These are phyloP conservation scores for Sminthurinus aureus DNA, from an alignment of 2,888 invertebrate species.

Conservation along the genomic window DNA sequence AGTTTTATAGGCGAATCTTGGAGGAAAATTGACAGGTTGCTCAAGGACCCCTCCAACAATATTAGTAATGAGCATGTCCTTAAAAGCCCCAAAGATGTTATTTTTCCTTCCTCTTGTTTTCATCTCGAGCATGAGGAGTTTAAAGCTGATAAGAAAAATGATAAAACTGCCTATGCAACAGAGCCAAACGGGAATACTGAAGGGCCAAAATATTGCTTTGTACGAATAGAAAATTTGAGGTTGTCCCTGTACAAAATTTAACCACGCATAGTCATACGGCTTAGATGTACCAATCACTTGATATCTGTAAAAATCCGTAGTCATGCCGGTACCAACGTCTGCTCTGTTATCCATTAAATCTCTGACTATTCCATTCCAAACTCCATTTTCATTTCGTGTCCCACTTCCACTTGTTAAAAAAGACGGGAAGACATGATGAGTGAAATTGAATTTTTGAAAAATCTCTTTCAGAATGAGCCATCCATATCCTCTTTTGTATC, in stretches of 20 bases:
- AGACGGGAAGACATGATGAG: constrained; percentile 15
- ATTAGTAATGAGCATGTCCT: neutral
- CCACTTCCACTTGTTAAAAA: constrained; percentile 26
- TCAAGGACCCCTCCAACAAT: neutral
- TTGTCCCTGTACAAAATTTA: constrained; percentile 1
- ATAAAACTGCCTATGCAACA: neutral
- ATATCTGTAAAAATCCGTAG: constrained; percentile 23
- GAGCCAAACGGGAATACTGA: neutral
- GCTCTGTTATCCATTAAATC: constrained; percentile 33
- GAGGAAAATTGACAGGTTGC: neutral
- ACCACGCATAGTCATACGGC: constrained; percentile 24
- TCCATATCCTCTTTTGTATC: constrained; percentile 28
- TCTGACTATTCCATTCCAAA: constrained; percentile 32
- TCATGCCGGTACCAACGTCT: constrained; percentile 24
- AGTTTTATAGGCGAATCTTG: neutral
- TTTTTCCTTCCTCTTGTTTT: too few species aligned
- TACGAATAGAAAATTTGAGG: constrained; percentile 5
- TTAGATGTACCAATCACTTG: constrained; percentile 1
- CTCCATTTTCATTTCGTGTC: constrained; percentile 6
- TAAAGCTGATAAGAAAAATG: too few species aligned
- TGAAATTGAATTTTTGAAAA: constrained; percentile 20
- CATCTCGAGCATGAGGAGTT: too few species aligned
- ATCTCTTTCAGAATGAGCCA: constrained; percentile 12
- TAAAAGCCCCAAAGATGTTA: too few species aligned
- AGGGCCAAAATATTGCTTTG: neutral